Conservation (phyloP, 2,113 vertebrate species). For the Excalfactoria chinensis region DNA sequence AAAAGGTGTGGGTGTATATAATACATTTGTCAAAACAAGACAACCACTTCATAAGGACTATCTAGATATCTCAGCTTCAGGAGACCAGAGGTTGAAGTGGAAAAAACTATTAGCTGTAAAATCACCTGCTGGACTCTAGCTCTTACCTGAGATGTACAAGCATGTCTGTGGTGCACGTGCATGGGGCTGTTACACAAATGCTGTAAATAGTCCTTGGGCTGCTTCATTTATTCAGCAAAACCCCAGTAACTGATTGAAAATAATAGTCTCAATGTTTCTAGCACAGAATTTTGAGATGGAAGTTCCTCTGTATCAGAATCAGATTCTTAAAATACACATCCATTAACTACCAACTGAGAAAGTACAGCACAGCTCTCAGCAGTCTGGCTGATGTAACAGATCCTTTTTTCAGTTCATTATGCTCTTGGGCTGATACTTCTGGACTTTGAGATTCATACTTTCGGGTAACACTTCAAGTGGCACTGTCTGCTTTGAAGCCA, state of each 20-base stretch:
- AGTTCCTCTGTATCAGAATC: background rate
- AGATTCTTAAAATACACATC: background rate
- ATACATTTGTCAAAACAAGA: background rate
- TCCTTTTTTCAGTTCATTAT: background rate
- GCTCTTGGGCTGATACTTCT: background rate
- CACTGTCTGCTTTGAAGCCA: background rate
- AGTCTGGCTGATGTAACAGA: background rate
- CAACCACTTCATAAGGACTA: background rate
- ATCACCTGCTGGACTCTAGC: background rate
- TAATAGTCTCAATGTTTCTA: background rate
- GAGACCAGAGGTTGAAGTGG: background rate
- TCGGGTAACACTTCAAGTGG: background rate
- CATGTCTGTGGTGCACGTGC: fast-evolving
- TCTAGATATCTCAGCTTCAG: background rate
- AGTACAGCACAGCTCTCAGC: fast-evolving
- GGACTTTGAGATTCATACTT: background rate
- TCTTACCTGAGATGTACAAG: background rate
- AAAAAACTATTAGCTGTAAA: background rate
- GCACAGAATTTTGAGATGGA: background rate
- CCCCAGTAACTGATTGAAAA: background rate
- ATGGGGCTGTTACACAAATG: background rate
- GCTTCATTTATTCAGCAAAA: background rate
- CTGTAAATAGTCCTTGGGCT: background rate
- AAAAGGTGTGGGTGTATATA: background rate
- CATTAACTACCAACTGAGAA: background rate